Percentiles rank a stretch among this genome's conserved stretches.
Evolutionary conservation across 1,140 invertebrate genomes (phyloP).

Genomic region (Calephelis nemesis): DNA sequence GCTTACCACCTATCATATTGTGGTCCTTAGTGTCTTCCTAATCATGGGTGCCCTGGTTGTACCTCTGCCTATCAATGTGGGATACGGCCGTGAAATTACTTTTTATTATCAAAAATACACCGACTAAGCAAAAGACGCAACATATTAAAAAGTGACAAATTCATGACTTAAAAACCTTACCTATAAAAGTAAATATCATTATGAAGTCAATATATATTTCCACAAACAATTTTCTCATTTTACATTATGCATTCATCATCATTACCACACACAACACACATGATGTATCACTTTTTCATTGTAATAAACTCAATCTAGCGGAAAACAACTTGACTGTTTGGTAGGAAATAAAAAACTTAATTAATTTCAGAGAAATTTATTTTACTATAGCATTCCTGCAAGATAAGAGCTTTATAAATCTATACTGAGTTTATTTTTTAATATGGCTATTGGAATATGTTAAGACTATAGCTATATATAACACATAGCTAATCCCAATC

Average conservation of each 20-base stretch:
- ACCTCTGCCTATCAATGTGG: too few species aligned
- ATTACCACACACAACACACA: conserved; percentile 20
- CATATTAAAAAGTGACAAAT: neutral
- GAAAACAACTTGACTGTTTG: conserved; percentile 31
- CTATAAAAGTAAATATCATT: conserved; percentile 26
- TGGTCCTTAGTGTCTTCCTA: too few species aligned
- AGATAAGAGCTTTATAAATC: neutral
- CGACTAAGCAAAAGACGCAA: too few species aligned
- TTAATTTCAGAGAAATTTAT: conserved; percentile 37
- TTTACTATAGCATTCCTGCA: conserved; percentile 25
- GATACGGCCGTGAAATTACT: too few species aligned
- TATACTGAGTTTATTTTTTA: neutral
- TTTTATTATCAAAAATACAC: too few species aligned
- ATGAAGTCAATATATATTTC: conserved; percentile 23
- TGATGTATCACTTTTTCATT: neutral
- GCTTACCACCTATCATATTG: too few species aligned
- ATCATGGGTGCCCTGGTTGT: too few species aligned
- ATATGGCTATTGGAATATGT: neutral
- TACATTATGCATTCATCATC: conserved; percentile 5
- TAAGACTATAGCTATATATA: too few species aligned
- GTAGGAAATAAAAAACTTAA: conserved; percentile 27
- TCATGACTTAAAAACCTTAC: conserved; percentile 23
- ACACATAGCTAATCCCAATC: too few species aligned
- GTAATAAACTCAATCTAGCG: conserved; percentile 29
- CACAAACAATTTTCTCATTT: conserved; percentile 30